Evolutionary conservation across 2,888 invertebrate species (phyloP).

Genomic region (Sylvicola fuscatus): DNA sequence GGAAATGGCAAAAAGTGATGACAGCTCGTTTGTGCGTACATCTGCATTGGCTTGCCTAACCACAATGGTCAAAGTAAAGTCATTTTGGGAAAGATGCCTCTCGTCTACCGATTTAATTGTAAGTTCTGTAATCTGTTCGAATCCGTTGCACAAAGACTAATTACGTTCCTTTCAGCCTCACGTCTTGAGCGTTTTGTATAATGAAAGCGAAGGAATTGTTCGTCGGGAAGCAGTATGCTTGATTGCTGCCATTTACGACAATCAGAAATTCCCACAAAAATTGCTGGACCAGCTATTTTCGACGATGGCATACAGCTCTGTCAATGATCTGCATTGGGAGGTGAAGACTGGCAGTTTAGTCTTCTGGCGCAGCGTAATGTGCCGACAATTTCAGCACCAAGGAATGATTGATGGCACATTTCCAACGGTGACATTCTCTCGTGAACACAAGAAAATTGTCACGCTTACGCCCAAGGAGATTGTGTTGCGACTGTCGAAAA

Average conservation of each 20-base stretch:
- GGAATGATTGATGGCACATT: conserved; percentile 71
- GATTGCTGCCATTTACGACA: conserved; percentile 41
- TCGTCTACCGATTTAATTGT: conserved; percentile 40
- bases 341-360: conserved; percentile 49
- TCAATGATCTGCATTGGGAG: conserved; percentile 63
- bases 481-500: conserved; percentile 34
- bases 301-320: conserved; percentile 42
- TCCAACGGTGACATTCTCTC: conserved; percentile 60
- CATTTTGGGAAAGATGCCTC: conserved; percentile 43
- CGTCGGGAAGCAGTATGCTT: conserved; percentile 49
- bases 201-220: conserved; percentile 58
- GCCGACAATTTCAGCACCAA: conserved; percentile 42
- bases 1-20: conserved; percentile 43
- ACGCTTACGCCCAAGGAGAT: conserved; percentile 42
- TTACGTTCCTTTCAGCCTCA: conserved; percentile 24
- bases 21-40: conserved; percentile 53
- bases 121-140: conserved; percentile 13
- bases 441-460: conserved; percentile 56
- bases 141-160: conserved; percentile 5
- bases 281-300: conserved; percentile 35
- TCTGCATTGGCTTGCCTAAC: conserved; percentile 52
- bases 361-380: conserved; percentile 51
- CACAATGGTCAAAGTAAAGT: conserved; percentile 39
- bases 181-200: conserved; percentile 31
- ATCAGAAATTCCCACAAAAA: conserved; percentile 34